These are phyloP conservation scores for Thymelicus sylvestris DNA, from an alignment of 2,888 invertebrate genomes.

Conservation along the genomic window DNA sequence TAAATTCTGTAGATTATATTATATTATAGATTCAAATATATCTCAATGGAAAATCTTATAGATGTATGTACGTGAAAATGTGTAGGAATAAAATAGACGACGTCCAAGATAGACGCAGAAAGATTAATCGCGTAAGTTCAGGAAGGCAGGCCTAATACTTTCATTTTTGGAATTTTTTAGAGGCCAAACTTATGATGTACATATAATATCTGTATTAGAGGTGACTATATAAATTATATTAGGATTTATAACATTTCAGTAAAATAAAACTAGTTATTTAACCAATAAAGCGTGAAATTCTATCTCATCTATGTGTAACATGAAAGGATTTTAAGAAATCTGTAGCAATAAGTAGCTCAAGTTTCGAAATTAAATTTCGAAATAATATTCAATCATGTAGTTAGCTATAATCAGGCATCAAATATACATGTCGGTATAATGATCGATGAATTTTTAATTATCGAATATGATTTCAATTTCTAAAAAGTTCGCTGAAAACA, in stretches of 20 bases:
- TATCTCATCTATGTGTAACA: background rate
- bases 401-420: constrained; percentile 11
- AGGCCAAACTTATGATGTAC: constrained; percentile 53
- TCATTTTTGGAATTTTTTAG: constrained; percentile 38
- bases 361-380: constrained; percentile 38
- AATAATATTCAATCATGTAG: constrained; percentile 18
- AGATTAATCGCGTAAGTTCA: constrained; percentile 24
- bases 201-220: constrained; percentile 45
- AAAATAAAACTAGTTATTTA: constrained; percentile 22
- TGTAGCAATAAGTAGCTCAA: constrained; percentile 36
- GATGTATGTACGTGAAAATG: background rate
- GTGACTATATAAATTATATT: constrained; percentile 12
- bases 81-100: background rate
- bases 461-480: background rate
- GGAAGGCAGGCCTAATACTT: constrained; percentile 46
- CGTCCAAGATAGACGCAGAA: constrained; percentile 12
- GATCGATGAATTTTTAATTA: background rate
- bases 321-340: constrained; percentile 17
- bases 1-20: constrained; percentile 29
- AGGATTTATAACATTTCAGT: constrained; percentile 16
- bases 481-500: background rate
- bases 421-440: background rate
- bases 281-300: constrained; percentile 8
- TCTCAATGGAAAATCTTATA: constrained; percentile 12
- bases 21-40: constrained; percentile 24